Evolutionary conservation across 2,797 vertebrate genomes (phyloP), one percentile per base, ranked within the genome.

Genomic region (Parauchenoglanis ngamensis): DNA sequence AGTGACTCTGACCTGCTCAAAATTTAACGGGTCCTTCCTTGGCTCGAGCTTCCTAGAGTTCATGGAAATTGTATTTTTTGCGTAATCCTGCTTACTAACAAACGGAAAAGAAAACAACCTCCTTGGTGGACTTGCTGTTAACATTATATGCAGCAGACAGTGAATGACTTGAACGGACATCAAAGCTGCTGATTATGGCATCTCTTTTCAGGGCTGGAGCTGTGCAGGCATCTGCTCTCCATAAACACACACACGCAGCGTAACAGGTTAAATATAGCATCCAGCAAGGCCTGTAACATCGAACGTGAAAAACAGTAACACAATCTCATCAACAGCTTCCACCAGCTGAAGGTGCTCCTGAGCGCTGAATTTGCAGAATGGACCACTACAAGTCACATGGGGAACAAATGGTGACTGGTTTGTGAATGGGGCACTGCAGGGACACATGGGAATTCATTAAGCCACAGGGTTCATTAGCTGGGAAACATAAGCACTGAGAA

Each of bases 251-350:
- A 77, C 25, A 61, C 52, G 0, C 2, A 44, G 46, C 0, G 86
- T 70, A 88, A 91, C 87, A 76, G 56, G 49, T 67, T 89, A 89
- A 72, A 90, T 88, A 87, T 87, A 89, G 90, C 23, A 0, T 68
- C 76, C 85, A 86, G 89, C 76, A 72, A 23, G 68, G 75, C 44
- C 83, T 83, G 87, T 57, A 81, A 85, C 87, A 89, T n/a, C 67
- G 75, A 86, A 88, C 85, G 67, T 87, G 78, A 87, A 90, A 87
- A 86, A 78, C 28, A 12, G 83, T 85, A 86, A 89, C 82, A 87
- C 86, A 72, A 88, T 89, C 87, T 81, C 59, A 87, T 83, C 61
- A 23, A 77, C 17, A 82, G 46, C 31, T 35, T 75, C 68, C 8
- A 28, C 52, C 80, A 28, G 28, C 68, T 84, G 76, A 84, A 86